Evolutionary conservation across 2,888 invertebrate species (phyloP).

Genomic region (Drosophila meridionalis): DNA sequence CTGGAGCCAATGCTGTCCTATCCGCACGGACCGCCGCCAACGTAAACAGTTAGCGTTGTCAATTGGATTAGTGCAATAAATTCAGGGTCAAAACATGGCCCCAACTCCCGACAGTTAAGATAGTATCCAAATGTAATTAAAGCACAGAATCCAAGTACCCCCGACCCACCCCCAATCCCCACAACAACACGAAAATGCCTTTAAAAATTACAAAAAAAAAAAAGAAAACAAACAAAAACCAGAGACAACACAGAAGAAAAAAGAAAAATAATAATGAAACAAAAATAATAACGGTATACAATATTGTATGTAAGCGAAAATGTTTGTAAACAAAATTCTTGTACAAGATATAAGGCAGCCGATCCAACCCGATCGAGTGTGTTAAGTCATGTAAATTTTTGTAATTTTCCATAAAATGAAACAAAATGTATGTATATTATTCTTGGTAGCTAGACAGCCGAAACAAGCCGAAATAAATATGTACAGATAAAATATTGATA

Average conservation of each 20-base stretch:
- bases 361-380: constrained; percentile 23
- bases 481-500: constrained; percentile 17
- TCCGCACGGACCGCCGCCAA: constrained; percentile 97
- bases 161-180: background rate
- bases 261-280: constrained; percentile 2
- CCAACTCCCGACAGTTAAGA: background rate
- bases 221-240: background rate
- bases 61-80: constrained; percentile 63
- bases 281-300: background rate
- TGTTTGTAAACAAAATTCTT: constrained; percentile 56
- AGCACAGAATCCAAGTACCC: constrained; percentile 3
- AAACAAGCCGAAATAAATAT: constrained; percentile 41
- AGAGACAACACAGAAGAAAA: background rate
- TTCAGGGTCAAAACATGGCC: constrained; percentile 14
- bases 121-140: constrained; percentile 11
- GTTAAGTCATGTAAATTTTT: constrained; percentile 64
- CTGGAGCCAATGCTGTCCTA: constrained; percentile 95
- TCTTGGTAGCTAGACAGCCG: constrained; percentile 55
- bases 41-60: constrained; percentile 86
- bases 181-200: constrained; percentile 57
- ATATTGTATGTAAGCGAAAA: constrained; percentile 20
- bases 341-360: constrained; percentile 44
- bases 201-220: constrained; percentile 20
- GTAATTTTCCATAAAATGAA: constrained; percentile 61
- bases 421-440: constrained; percentile 45